A percentile compares a stretch with the other conserved stretches of the same genome.
Evolutionary conservation across 2,113 vertebrate species (phyloP).

Genomic region (Accipiter virgatus): DNA sequence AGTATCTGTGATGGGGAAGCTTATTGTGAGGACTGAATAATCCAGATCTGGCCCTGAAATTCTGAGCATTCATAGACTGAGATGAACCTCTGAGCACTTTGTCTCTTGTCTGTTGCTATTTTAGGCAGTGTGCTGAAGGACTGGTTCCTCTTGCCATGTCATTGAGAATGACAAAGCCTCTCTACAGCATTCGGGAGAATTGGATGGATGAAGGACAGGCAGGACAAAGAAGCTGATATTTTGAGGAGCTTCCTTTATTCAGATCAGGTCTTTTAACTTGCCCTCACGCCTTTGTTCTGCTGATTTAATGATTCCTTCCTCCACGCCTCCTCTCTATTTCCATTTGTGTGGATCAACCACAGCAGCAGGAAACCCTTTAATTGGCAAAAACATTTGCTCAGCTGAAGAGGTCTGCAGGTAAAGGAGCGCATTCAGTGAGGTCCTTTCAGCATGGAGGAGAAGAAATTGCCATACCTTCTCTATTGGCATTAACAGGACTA

Average conservation of each 20-base stretch:
- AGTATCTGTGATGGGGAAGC: neutral
- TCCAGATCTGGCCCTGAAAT: slow-evolving; percentile 34
- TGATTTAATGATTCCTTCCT: slow-evolving; percentile 73
- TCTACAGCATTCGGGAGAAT: slow-evolving; percentile 52
- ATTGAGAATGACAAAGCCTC: slow-evolving; percentile 62
- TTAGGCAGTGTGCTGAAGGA: neutral
- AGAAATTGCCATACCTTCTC: slow-evolving; percentile 56
- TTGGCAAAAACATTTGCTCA: slow-evolving; percentile 67
- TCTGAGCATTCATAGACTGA: neutral
- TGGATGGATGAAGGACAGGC: slow-evolving; percentile 17
- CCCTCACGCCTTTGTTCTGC: slow-evolving; percentile 62
- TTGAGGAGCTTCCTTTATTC: slow-evolving; percentile 51
- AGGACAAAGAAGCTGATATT: slow-evolving; percentile 36
- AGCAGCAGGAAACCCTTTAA: slow-evolving; percentile 71
- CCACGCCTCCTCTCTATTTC: slow-evolving; percentile 27
- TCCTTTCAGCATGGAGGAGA: slow-evolving; percentile 47
- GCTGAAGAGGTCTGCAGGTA: slow-evolving; percentile 42
- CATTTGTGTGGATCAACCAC: slow-evolving; percentile 56
- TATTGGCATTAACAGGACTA: slow-evolving; percentile 52
- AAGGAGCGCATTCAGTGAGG: slow-evolving; percentile 61
- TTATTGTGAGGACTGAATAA: slow-evolving; percentile 6
- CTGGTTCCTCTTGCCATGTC: slow-evolving; percentile 43
- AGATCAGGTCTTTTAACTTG: slow-evolving; percentile 60
- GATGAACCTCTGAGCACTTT: slow-evolving; percentile 41
- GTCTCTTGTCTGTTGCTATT: slow-evolving; percentile 46